Conservation (phyloP, 2,797 vertebrate species). For the Alcedo atthis region DNA sequence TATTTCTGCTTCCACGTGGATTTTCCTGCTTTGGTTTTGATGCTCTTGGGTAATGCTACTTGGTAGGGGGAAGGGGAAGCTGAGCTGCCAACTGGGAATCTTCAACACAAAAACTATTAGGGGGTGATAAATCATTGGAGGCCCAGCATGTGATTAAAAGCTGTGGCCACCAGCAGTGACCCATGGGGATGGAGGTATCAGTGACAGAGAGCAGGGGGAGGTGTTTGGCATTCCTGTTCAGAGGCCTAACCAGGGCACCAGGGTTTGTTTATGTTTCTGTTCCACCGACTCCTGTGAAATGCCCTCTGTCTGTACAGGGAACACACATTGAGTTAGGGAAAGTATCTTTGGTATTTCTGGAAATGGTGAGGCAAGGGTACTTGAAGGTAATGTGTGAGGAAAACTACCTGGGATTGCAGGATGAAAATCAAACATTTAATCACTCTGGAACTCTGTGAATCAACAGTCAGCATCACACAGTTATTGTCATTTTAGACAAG, state of each 20-base stretch:
- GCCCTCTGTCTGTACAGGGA: slow-evolving; percentile 64
- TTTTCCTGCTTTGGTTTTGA: slow-evolving; percentile 20
- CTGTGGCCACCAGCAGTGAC: slow-evolving; percentile 64
- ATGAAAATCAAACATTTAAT: not conserved
- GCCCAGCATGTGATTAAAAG: slow-evolving; percentile 61
- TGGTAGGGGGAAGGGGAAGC: not conserved
- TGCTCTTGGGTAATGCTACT: not conserved
- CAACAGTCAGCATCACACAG: not conserved
- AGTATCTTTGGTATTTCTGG: slow-evolving; percentile 60
- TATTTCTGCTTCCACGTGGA: not conserved
- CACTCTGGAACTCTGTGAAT: not conserved
- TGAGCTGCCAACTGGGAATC: slow-evolving; percentile 45
- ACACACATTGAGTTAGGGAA: slow-evolving; percentile 50
- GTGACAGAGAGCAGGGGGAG: slow-evolving; percentile 59
- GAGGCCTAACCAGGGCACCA: slow-evolving; percentile 8
- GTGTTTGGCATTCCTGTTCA: slow-evolving; percentile 60
- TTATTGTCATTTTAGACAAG: not conserved
- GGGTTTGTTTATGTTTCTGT: slow-evolving; percentile 74
- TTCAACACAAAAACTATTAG: slow-evolving; percentile 59
- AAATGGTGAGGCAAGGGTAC: not conserved
- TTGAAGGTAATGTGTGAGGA: slow-evolving; percentile 7
- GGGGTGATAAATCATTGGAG: slow-evolving; percentile 68
- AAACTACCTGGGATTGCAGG: not conserved
- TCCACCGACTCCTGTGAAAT: slow-evolving; percentile 68
- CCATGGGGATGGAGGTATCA: slow-evolving; percentile 58